These are phyloP conservation scores for Lycaon pictus DNA, from an alignment of 2,113 vertebrate species.

Conservation along the genomic window DNA sequence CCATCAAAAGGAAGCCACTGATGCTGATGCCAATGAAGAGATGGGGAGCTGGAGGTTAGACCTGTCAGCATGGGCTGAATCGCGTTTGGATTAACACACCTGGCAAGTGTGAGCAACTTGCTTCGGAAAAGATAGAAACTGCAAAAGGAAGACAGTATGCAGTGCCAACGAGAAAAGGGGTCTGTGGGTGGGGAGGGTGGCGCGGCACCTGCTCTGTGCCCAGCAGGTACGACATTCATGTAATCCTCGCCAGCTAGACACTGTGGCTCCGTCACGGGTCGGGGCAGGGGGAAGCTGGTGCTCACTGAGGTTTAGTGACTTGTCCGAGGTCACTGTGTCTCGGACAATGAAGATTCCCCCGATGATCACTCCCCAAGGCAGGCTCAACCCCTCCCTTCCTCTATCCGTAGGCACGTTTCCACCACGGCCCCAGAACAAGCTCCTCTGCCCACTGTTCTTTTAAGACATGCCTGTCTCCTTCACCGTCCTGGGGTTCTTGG, in stretches of 20 bases:
- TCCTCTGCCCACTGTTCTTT: background rate
- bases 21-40: background rate
- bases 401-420: no score
- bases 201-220: background rate
- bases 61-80: background rate
- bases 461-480: background rate
- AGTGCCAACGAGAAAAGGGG: no score
- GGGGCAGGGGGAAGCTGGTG: constrained; percentile 5
- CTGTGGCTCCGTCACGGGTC: background rate
- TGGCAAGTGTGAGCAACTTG: background rate
- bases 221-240: background rate
- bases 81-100: background rate
- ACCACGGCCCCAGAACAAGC: no score
- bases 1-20: background rate
- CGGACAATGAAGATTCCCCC: background rate
- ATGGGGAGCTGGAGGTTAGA: no score
- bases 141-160: background rate
- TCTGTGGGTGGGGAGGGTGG: background rate
- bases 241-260: background rate
- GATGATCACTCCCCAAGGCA: no score
- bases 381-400: background rate
- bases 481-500: background rate
- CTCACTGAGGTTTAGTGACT: background rate
- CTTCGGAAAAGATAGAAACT: background rate
- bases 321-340: background rate